These are phyloP conservation scores for Chelidonichthys spinosus DNA, from an alignment of 2,797 vertebrate genomes.

Conservation along the genomic window DNA sequence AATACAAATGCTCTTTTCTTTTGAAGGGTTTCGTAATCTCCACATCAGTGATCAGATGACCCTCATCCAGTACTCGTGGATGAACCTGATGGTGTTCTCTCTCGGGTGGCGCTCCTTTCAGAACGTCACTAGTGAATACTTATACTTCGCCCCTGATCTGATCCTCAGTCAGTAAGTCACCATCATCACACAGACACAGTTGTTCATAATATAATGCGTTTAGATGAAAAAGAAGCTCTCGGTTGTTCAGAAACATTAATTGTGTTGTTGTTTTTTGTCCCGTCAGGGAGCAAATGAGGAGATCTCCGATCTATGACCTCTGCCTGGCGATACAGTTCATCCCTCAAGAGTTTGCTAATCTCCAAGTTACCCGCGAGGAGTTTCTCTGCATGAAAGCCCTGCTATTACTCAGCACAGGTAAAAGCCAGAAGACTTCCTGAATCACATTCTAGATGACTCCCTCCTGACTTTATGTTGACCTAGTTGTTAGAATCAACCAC, in stretches of 20 bases:
- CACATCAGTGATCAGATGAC: constrained; percentile 98
- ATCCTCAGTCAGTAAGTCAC: constrained; percentile 95
- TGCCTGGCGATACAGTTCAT: constrained; percentile 96
- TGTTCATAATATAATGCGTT: neutral
- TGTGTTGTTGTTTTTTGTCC: constrained; percentile 8
- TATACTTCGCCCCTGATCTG: constrained; percentile 97
- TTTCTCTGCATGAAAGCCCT: constrained; percentile 99
- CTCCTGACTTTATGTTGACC: neutral
- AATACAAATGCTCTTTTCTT: constrained; percentile 6
- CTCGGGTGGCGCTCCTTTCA: constrained; percentile 98
- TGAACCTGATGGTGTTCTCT: constrained; percentile 97
- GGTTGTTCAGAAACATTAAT: neutral
- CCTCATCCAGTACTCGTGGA: constrained; percentile 99
- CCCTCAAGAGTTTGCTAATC: constrained; percentile 94
- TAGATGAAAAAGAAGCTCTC: neutral
- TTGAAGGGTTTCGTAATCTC: constrained; percentile 93
- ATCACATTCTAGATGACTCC: neutral
- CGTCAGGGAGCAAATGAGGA: constrained; percentile 93
- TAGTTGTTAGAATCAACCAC: neutral
- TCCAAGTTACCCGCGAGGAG: constrained; percentile 94
- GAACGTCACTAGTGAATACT: constrained; percentile 93
- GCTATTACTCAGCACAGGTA: constrained; percentile 96
- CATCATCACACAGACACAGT: neutral
- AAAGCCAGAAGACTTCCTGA: neutral
- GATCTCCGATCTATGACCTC: constrained; percentile 93